A percentile compares a stretch with the other conserved stretches of the same genome.
Conservation (phyloP, 2,888 invertebrate genomes). For the Agrenia bidenticulata region DNA sequence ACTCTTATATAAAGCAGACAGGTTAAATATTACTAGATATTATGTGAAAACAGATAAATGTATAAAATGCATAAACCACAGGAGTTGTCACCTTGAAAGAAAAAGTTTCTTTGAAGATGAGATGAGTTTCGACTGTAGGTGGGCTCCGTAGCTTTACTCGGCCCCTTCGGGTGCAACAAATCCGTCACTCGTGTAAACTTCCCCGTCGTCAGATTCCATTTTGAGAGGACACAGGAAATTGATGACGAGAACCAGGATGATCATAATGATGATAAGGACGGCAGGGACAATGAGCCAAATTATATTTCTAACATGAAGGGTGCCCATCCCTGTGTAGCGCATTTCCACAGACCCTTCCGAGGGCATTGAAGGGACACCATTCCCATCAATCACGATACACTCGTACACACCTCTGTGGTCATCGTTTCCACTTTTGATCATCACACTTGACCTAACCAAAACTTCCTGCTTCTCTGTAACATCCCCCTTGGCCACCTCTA, state of each 20-base stretch:
- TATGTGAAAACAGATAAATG: no score
- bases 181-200: constrained; percentile 29
- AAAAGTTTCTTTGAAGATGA: no score
- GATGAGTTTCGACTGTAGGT: no score
- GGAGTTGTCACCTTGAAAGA: no score
- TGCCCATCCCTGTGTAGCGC: constrained; percentile 12
- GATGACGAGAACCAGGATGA: constrained; percentile 12
- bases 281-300: background rate
- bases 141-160: no score
- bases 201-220: constrained; percentile 36
- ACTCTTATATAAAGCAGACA: no score
- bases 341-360: background rate
- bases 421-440: background rate
- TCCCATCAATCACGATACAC: constrained; percentile 28
- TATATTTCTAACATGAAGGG: constrained; percentile 15
- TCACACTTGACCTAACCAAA: background rate
- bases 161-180: constrained; percentile 17
- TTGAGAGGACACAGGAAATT: constrained; percentile 19
- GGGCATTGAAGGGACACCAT: constrained; percentile 24
- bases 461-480: no score
- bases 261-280: background rate
- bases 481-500: no score
- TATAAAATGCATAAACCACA: no score
- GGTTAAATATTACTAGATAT: no score
- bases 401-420: constrained; percentile 22